phyloP scores from a whole-genome alignment of 2,888 invertebrate genomes.

The Pheosia tremula region DNA sequence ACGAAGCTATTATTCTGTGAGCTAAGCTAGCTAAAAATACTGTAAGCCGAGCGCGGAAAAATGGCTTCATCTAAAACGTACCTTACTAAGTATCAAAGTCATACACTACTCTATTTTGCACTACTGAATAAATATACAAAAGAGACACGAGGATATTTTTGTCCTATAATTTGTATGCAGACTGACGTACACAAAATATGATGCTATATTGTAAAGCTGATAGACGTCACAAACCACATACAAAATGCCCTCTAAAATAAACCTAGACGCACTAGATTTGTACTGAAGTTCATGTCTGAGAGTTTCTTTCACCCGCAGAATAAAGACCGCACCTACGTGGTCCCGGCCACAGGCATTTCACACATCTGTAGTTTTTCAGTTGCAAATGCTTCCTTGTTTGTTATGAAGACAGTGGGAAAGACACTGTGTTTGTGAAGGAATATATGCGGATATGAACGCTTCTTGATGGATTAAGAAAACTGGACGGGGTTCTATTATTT shows the following conservation, averaged over 20 bases:
- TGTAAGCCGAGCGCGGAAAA: too few relatives aligned
- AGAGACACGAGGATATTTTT: too few relatives aligned
- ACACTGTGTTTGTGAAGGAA: constrained; percentile 24
- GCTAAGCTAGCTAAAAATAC: too few relatives aligned
- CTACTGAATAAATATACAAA: too few relatives aligned
- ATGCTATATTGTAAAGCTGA: too few relatives aligned
- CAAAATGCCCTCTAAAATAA: constrained; percentile 13
- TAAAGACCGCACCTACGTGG: constrained; percentile 26
- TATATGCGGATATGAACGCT: constrained; percentile 17
- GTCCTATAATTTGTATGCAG: too few relatives aligned
- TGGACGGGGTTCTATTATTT: background rate
- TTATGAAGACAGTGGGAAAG: constrained; percentile 36
- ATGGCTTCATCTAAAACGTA: too few relatives aligned
- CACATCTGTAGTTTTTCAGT: constrained; percentile 38
- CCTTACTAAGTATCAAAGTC: too few relatives aligned
- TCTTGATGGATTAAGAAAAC: constrained; percentile 10
- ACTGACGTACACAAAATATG: too few relatives aligned
- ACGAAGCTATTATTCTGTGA: background rate
- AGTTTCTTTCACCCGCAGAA: constrained; percentile 20
- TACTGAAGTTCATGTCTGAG: constrained; percentile 19
- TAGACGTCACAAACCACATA: background rate
- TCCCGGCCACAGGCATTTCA: constrained; percentile 35
- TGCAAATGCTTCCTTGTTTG: constrained; percentile 34
- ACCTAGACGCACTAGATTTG: constrained; percentile 20
- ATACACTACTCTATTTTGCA: too few relatives aligned